Conservation (phyloP, 2,797 vertebrate genomes). For the Danio jaintianensis region DNA sequence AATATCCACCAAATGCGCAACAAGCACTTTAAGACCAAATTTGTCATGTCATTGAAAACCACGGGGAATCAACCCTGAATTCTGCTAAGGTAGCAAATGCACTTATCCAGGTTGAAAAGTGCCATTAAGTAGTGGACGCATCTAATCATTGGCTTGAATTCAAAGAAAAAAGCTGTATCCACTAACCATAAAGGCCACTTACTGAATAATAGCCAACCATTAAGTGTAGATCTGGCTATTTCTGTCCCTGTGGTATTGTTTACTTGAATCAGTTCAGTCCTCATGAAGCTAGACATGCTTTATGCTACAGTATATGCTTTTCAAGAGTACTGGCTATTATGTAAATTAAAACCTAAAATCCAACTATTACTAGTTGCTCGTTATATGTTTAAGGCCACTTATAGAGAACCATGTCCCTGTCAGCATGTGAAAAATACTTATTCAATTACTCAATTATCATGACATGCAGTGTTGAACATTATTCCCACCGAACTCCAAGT, state of each 20-base stretch:
- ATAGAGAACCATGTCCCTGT: not conserved
- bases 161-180: conserved; percentile 29
- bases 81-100: conserved; percentile 24
- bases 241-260: not conserved
- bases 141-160: conserved; percentile 54
- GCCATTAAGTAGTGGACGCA: conserved; percentile 36
- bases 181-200: conserved; percentile 43
- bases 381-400: too few relatives aligned
- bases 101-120: conserved; percentile 20
- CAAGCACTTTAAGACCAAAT: conserved; percentile 40
- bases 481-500: not conserved
- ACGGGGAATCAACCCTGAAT: conserved; percentile 12
- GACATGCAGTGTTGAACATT: not conserved
- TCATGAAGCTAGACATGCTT: not conserved
- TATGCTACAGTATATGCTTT: not conserved
- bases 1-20: conserved; percentile 38
- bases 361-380: not conserved
- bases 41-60: conserved; percentile 27
- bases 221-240: conserved; percentile 28
- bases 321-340: not conserved
- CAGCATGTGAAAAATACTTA: not conserved
- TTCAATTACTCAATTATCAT: not conserved
- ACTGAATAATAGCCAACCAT: conserved; percentile 40
- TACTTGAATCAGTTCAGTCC: not conserved
- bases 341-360: not conserved